Percentiles rank a stretch among this genome's conserved stretches.
Conservation (phyloP, 2,888 invertebrate species). For the Drosophila borealis region DNA sequence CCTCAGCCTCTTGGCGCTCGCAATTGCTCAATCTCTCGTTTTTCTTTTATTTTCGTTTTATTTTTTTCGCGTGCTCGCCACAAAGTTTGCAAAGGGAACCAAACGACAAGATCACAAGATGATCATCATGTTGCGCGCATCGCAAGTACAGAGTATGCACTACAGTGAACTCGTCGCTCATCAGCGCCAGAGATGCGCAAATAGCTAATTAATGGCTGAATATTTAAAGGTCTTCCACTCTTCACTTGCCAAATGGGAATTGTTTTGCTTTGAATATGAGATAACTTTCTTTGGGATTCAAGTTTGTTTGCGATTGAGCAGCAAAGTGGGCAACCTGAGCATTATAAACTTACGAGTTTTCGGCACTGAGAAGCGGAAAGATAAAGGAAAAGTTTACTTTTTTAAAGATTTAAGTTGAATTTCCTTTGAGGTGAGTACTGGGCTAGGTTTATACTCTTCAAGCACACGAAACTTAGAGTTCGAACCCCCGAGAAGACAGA, state of each 20-base stretch:
- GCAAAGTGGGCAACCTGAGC: too few relatives aligned
- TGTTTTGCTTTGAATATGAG: too few relatives aligned
- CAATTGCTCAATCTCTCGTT: constrained; percentile 72
- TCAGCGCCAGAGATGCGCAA: constrained; percentile 40
- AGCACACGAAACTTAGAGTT: too few relatives aligned
- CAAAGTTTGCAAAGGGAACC: constrained; percentile 36
- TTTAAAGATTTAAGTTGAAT: too few relatives aligned
- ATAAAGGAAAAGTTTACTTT: too few relatives aligned
- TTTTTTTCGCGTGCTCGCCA: constrained; percentile 66
- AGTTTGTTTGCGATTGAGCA: too few relatives aligned
- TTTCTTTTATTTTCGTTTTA: not conserved
- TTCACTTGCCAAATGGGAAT: not conserved
- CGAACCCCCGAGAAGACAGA: too few relatives aligned
- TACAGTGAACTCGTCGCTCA: constrained; percentile 32
- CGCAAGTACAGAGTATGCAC: constrained; percentile 35
- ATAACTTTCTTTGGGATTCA: not conserved
- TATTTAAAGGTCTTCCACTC: not conserved
- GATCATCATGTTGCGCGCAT: constrained; percentile 31
- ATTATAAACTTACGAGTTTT: too few relatives aligned
- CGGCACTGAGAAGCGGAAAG: too few relatives aligned
- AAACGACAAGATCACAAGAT: constrained; percentile 28
- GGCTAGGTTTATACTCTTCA: too few relatives aligned
- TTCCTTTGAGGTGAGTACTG: too few relatives aligned
- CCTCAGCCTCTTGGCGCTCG: constrained; percentile 74
- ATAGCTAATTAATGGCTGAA: constrained; percentile 1